Evolutionary conservation across 2,888 invertebrate species (phyloP).

Genomic region (Drosophila niveifrons): DNA sequence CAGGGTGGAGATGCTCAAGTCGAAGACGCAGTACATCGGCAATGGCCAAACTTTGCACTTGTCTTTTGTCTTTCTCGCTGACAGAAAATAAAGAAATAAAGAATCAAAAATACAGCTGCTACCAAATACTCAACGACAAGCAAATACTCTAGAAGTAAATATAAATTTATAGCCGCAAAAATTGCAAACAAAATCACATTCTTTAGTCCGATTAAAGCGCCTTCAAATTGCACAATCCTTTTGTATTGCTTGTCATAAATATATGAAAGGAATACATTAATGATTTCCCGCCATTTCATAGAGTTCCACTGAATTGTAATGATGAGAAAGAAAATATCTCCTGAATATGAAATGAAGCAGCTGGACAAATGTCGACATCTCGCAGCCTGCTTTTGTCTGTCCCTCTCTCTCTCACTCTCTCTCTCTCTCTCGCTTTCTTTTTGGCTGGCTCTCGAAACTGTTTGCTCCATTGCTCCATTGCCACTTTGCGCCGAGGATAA

Average conservation of each 20-base stretch:
- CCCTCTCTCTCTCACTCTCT: background rate
- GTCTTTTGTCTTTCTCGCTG: slow-evolving; percentile 53
- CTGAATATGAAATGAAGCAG: slow-evolving; percentile 82
- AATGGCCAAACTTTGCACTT: slow-evolving; percentile 58
- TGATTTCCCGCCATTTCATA: slow-evolving; percentile 61
- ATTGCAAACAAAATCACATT: background rate
- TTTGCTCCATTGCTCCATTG: slow-evolving; percentile 35
- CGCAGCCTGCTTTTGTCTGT: slow-evolving; percentile 14
- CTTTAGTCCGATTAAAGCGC: background rate
- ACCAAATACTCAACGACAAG: background rate
- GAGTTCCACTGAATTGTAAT: slow-evolving; percentile 54
- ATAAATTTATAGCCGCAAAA: background rate
- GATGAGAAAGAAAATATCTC: slow-evolving; percentile 60
- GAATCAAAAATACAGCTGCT: background rate
- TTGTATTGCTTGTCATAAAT: slow-evolving; percentile 20
- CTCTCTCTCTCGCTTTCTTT: background rate
- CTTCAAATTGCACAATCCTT: background rate
- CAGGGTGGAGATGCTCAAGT: background rate
- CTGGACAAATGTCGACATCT: slow-evolving; percentile 69
- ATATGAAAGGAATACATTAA: slow-evolving; percentile 48
- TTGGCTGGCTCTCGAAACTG: background rate
- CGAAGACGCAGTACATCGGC: slow-evolving; percentile 21
- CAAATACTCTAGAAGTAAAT: background rate
- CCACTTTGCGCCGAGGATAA: slow-evolving; percentile 67
- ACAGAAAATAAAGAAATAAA: slow-evolving; percentile 16